Conservation (phyloP, 2,113 vertebrate species). For the Chiloscyllium plagiosum region DNA sequence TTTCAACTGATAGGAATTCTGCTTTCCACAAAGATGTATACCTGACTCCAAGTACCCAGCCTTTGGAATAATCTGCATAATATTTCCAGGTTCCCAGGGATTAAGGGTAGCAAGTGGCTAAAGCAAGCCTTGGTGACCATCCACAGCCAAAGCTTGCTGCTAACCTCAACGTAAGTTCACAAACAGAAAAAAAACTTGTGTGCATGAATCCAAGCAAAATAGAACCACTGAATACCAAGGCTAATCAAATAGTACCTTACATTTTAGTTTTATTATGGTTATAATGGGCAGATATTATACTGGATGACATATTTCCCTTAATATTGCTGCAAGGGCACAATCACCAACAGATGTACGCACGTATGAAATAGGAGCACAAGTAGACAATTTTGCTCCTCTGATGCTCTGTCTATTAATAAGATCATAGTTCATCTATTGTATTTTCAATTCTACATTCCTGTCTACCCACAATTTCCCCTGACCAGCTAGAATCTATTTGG, state of each 20-base stretch:
- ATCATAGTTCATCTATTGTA: no score
- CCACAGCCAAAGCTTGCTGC: not conserved
- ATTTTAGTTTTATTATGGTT: not conserved
- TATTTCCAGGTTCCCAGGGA: not conserved
- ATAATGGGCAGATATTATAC: not conserved
- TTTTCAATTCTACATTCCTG: no score
- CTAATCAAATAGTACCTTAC: not conserved
- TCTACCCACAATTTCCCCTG: no score
- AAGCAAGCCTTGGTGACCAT: not conserved
- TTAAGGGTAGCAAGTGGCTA: not conserved
- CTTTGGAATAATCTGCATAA: not conserved
- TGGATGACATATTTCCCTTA: not conserved
- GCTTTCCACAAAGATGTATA: not conserved
- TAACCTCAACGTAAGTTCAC: not conserved
- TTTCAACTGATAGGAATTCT: no score
- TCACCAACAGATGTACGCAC: no score
- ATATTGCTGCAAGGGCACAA: not conserved
- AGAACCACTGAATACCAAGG: not conserved
- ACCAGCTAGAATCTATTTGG: no score
- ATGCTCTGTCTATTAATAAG: no score
- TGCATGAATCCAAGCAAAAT: no score
- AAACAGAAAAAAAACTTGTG: not conserved
- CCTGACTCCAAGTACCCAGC: not conserved
- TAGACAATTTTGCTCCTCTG: no score
- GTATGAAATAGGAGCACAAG: no score